Base-by-base conservation (phyloP, 2,888 invertebrate species). In the Chrysolina oricalcia region DNA sequence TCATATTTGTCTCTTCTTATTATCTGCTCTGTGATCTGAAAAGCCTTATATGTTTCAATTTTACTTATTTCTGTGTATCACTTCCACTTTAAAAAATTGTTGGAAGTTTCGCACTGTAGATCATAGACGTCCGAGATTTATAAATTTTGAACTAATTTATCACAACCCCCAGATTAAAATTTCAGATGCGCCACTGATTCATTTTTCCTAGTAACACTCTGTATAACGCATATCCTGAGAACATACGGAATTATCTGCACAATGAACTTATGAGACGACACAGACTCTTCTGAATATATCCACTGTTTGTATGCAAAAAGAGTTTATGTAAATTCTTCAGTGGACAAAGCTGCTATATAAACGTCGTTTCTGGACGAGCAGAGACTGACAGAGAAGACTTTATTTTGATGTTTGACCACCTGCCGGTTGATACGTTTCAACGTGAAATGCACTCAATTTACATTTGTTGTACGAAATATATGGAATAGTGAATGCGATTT, bases 381-480 rank as follows among this genome's bases (percentile, higher is more conserved):
- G 75, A 81, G 80, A 81, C 76, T 82, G 83, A 82, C 81, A 76
- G 68, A 78, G 81, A 83, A 82, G 83, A 84, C 85, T 83, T 82
- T 83, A 84, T 84, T 84, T 84, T 83, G 83, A 83, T 81, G 81
- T 77, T 81, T 83, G 82, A 82, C 83, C 83, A 83, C 83, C 83
- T 78, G 76, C 77, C 72, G 76, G 78, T 77, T 72, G 75, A 78
- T 78, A 66, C 78, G 66, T 79, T 74, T 64, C 50, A 72, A 67
- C 66, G 72, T 63, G 75, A 77, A 76, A 80, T 62, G 74, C 53
- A 53, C 63, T 43, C 73, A 70, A 81, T 83, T 82, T 82, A 80
- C 82, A 83, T 82, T 81, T 73, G 73, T 84, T 86, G 85, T 78
- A 71, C 66, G 73, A 73, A 75, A 74, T 75, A 81, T 80, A 75